A percentile compares a stretch with the other conserved stretches of the same genome.
phyloP scores from a whole-genome alignment of 2,113 vertebrate genomes.

The Mobula hypostoma region DNA sequence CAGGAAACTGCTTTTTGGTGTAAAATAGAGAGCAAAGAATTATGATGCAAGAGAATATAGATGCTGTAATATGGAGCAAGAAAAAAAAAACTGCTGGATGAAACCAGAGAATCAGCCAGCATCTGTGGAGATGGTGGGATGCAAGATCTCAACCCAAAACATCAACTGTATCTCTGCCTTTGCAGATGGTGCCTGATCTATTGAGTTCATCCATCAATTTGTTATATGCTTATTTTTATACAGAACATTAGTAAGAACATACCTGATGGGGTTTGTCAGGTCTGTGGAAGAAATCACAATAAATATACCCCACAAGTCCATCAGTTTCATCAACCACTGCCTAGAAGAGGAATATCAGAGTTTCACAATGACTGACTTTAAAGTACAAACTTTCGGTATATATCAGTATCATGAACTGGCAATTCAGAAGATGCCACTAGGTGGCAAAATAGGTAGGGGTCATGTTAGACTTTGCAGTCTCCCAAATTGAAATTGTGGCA shows the following conservation, averaged over 20 bases:
- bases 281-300: slow-evolving; percentile 93
- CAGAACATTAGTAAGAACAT: slow-evolving; percentile 18
- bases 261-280: slow-evolving; percentile 91
- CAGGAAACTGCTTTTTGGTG: not conserved
- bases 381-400: not conserved
- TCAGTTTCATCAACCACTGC: slow-evolving; percentile 91
- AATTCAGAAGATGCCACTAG: not conserved
- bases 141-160: no score
- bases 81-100: no score
- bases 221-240: not conserved
- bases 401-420: not conserved
- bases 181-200: no score
- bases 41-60: not conserved
- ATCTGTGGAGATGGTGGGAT: no score
- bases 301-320: slow-evolving; percentile 88
- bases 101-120: no score
- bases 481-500: not conserved
- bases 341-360: slow-evolving; percentile 51
- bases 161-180: no score
- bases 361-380: not conserved
- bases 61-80: no score
- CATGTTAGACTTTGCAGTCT: not conserved
- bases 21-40: not conserved
- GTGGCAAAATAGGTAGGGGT: no score
- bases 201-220: no score